phyloP scores from a whole-genome alignment of 2,888 invertebrate genomes.

The Epinotia demarniana region DNA sequence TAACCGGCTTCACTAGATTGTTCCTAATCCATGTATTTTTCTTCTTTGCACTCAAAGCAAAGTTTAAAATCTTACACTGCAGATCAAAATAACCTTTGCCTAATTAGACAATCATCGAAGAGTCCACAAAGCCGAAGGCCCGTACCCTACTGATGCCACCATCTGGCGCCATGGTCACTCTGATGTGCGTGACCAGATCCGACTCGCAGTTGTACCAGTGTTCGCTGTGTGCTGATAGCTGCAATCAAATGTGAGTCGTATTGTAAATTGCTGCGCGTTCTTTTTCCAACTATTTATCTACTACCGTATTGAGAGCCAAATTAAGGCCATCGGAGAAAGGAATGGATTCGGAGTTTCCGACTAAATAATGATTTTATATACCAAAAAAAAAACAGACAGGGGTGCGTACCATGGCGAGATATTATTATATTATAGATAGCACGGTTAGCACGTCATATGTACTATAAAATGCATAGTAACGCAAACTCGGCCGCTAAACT shows the following conservation, averaged over 20 bases:
- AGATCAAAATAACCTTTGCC: not conserved
- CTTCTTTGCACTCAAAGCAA: not conserved
- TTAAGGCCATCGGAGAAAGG: too few species aligned
- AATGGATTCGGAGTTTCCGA: too few species aligned
- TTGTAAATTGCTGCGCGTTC: not conserved
- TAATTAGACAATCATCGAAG: not conserved
- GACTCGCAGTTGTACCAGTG: constrained; percentile 77
- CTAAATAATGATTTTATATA: too few species aligned
- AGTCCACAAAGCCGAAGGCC: constrained; percentile 66
- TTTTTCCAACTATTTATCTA: not conserved
- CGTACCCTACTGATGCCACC: constrained; percentile 86
- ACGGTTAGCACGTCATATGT: too few species aligned
- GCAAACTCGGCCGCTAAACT: too few species aligned
- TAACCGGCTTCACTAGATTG: too few species aligned
- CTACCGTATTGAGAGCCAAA: too few species aligned
- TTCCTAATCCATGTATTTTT: not conserved
- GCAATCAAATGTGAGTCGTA: constrained; percentile 52
- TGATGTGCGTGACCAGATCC: constrained; percentile 78
- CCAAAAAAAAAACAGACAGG: too few species aligned
- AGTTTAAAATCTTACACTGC: not conserved
- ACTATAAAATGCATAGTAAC: not conserved
- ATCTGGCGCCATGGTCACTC: constrained; percentile 86
- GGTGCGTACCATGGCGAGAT: too few species aligned
- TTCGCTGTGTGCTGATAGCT: constrained; percentile 81
- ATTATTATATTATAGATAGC: too few species aligned